These are phyloP conservation scores for Phenganax subtilis DNA, from an alignment of 92 coral and sea anemone species.

Conservation along the genomic window DNA sequence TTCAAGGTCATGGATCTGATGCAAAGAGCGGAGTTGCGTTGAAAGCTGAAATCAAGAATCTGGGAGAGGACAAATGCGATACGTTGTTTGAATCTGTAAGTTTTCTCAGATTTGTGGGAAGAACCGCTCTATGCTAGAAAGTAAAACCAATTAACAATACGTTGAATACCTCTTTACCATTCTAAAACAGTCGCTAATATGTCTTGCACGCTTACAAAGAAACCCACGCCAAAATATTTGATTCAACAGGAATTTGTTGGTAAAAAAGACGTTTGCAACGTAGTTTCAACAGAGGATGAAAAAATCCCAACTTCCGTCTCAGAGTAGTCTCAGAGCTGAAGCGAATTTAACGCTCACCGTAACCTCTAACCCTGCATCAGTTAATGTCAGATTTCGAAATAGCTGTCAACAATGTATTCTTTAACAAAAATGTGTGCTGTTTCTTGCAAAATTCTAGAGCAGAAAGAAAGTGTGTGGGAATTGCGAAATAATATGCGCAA, in stretches of 20 bases:
- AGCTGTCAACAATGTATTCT: too few species aligned
- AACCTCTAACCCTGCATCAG: not conserved
- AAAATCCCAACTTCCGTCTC: constrained; percentile 1
- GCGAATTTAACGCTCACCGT: too few species aligned
- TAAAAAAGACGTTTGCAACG: not conserved
- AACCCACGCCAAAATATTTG: not conserved
- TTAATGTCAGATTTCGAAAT: too few species aligned
- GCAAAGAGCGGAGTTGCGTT: not conserved
- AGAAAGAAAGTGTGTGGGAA: too few species aligned
- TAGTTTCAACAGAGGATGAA: not conserved
- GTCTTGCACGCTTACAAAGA: too few species aligned
- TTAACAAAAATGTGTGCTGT: too few species aligned
- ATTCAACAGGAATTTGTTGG: not conserved
- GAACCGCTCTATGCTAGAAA: not conserved
- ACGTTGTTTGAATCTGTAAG: constrained; percentile 24
- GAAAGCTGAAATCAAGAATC: constrained; percentile 10
- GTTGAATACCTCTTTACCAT: not conserved
- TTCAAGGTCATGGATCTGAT: not conserved
- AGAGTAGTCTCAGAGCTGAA: not conserved
- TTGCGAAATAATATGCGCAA: too few species aligned
- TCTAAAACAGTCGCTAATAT: too few species aligned
- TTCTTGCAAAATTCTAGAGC: too few species aligned
- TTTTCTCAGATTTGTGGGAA: not conserved
- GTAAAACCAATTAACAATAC: too few species aligned
- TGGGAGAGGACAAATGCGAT: constrained; percentile 27